phyloP scores from a whole-genome alignment of 2,113 vertebrate genomes.

The Triplophysa rosa region DNA sequence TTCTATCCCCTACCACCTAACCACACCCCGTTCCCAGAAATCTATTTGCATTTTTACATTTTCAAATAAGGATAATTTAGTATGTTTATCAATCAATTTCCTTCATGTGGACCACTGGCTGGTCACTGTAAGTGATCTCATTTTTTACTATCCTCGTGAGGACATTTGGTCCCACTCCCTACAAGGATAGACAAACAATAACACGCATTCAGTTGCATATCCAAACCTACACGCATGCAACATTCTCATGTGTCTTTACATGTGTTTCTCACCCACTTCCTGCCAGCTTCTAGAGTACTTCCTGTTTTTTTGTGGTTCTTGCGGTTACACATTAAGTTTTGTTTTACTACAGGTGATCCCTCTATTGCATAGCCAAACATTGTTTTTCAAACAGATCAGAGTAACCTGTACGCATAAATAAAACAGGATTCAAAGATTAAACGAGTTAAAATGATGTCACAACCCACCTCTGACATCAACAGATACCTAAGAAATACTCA shows the following conservation, averaged over 20 bases:
- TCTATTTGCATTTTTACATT: too few relatives aligned
- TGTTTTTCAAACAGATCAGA: background rate
- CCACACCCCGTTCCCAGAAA: too few relatives aligned
- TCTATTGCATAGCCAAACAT: background rate
- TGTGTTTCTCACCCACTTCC: conserved; percentile 1
- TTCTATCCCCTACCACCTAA: too few relatives aligned
- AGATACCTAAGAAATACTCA: background rate
- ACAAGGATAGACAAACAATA: background rate
- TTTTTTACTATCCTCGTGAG: too few relatives aligned
- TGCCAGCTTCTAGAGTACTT: background rate
- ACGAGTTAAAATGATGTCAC: background rate
- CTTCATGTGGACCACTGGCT: too few relatives aligned
- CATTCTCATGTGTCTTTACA: background rate
- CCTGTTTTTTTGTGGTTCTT: conserved; percentile 15
- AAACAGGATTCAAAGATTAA: background rate
- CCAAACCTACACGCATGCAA: background rate
- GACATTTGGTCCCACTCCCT: background rate
- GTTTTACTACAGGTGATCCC: conserved; percentile 12
- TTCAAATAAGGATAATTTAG: too few relatives aligned
- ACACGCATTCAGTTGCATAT: background rate
- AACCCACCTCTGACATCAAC: background rate
- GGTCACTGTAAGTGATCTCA: too few relatives aligned
- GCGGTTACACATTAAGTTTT: background rate
- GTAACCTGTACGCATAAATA: background rate
- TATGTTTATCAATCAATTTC: too few relatives aligned